phyloP scores from a whole-genome alignment of 2,888 invertebrate species.

The Harpagoxenus sublaevis region DNA sequence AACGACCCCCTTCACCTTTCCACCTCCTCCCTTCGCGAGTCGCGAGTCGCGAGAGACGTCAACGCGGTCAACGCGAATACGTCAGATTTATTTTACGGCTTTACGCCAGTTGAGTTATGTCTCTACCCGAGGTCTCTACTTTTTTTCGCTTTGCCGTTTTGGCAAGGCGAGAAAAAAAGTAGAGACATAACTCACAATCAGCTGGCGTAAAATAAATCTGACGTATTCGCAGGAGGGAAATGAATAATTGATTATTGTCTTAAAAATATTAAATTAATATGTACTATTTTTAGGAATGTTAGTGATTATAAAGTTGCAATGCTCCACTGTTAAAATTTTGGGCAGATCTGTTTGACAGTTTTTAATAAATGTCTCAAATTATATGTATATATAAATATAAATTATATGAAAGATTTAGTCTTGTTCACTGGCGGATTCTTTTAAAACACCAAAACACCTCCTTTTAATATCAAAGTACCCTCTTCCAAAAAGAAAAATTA shows the following conservation, averaged over 20 bases:
- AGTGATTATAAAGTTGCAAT: background rate
- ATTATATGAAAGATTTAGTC: background rate
- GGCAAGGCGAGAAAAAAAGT: too few relatives aligned
- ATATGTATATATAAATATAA: background rate
- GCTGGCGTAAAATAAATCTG: too few relatives aligned
- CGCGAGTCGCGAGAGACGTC: background rate
- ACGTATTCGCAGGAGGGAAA: too few relatives aligned
- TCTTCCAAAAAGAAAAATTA: too few relatives aligned
- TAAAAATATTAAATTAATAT: background rate
- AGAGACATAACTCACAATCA: too few relatives aligned
- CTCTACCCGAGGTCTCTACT: background rate
- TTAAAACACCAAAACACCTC: too few relatives aligned
- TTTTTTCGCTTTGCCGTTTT: background rate
- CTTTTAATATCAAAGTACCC: too few relatives aligned
- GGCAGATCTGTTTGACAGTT: background rate
- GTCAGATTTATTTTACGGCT: slow-evolving; percentile 8
- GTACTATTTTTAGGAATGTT: background rate
- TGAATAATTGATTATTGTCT: background rate
- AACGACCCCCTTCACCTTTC: background rate
- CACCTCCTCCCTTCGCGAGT: background rate
- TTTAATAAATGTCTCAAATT: background rate
- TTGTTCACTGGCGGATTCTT: too few relatives aligned
- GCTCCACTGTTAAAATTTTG: too few relatives aligned
- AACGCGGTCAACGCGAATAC: background rate
- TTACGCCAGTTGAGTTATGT: background rate